Evolutionary conservation across 2,888 invertebrate species (phyloP).

Genomic region (Dicranocentrus wangi): DNA sequence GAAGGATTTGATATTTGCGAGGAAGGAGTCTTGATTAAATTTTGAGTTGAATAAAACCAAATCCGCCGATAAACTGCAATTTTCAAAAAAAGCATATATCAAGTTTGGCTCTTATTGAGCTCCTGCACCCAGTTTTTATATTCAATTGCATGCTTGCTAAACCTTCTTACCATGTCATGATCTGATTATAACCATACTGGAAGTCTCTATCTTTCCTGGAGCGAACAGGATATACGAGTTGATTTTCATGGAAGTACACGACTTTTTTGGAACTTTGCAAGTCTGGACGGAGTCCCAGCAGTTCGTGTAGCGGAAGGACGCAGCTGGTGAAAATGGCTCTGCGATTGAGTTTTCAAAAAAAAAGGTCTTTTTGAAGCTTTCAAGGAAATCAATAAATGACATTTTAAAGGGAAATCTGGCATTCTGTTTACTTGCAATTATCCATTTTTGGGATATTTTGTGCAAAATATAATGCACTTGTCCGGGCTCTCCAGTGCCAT

Average conservation of each 20-base stretch:
- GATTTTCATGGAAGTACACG: slow-evolving; percentile 86
- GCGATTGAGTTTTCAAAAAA: background rate
- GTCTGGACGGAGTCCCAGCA: slow-evolving; percentile 82
- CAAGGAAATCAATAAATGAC: background rate
- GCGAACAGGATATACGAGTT: slow-evolving; percentile 82
- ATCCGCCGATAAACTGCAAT: slow-evolving; percentile 81
- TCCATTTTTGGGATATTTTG: slow-evolving; percentile 78
- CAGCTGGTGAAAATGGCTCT: slow-evolving; percentile 81
- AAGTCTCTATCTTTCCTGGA: slow-evolving; percentile 82
- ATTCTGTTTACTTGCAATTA: slow-evolving; percentile 74
- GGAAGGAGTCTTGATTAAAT: slow-evolving; percentile 82
- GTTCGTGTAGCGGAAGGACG: slow-evolving; percentile 82
- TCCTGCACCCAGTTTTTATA: too few relatives aligned
- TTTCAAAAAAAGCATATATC: too few relatives aligned
- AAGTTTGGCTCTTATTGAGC: too few relatives aligned
- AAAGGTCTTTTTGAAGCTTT: background rate
- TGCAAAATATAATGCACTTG: slow-evolving; percentile 80
- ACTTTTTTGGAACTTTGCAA: slow-evolving; percentile 79
- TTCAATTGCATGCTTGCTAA: too few relatives aligned
- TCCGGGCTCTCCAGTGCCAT: slow-evolving; percentile 86
- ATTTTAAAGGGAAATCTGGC: background rate
- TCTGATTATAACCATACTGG: slow-evolving; percentile 85
- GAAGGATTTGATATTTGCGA: slow-evolving; percentile 79
- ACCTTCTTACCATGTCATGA: slow-evolving; percentile 80
- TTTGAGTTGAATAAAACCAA: slow-evolving; percentile 82